Evolutionary conservation across 2,888 invertebrate species (phyloP).

Genomic region (Cosmopolites sordidus): DNA sequence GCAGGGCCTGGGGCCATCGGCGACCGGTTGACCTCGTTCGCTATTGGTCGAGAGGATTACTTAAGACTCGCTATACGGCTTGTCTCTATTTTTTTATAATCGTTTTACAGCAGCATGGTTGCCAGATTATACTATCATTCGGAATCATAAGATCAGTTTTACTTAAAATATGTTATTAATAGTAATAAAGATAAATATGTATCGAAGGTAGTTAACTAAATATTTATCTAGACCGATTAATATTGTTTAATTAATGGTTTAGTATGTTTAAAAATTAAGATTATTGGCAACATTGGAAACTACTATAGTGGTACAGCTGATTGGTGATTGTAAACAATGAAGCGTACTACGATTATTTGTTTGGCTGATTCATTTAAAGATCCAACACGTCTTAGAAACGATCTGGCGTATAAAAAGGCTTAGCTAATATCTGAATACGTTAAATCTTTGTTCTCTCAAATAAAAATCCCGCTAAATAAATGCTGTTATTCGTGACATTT

Average conservation of each 20-base stretch:
- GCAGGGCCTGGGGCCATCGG: slow-evolving; percentile 14
- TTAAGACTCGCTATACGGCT: slow-evolving; percentile 33
- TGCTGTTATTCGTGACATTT: too few relatives aligned
- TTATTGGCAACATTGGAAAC: slow-evolving; percentile 24
- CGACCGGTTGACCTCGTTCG: slow-evolving; percentile 44
- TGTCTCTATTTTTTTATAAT: slow-evolving; percentile 26
- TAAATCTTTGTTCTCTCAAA: too few relatives aligned
- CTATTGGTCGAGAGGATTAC: slow-evolving; percentile 40
- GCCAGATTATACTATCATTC: slow-evolving; percentile 1
- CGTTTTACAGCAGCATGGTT: slow-evolving; percentile 9
- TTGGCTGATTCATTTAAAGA: slow-evolving; percentile 37
- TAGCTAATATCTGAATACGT: too few relatives aligned
- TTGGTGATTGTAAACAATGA: slow-evolving; percentile 20
- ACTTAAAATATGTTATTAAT: too few relatives aligned
- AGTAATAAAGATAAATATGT: too few relatives aligned
- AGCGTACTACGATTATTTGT: slow-evolving; percentile 16
- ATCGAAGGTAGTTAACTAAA: too few relatives aligned
- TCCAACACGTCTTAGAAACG: slow-evolving; percentile 27
- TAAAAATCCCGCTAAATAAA: too few relatives aligned
- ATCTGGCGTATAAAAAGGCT: too few relatives aligned
- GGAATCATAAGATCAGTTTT: too few relatives aligned
- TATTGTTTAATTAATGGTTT: too few relatives aligned
- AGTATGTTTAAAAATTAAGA: too few relatives aligned
- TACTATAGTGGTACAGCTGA: slow-evolving; percentile 27
- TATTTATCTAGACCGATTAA: too few relatives aligned